Conservation (phyloP, 2,113 vertebrate species). For the Mesembrinibis cayennensis region DNA sequence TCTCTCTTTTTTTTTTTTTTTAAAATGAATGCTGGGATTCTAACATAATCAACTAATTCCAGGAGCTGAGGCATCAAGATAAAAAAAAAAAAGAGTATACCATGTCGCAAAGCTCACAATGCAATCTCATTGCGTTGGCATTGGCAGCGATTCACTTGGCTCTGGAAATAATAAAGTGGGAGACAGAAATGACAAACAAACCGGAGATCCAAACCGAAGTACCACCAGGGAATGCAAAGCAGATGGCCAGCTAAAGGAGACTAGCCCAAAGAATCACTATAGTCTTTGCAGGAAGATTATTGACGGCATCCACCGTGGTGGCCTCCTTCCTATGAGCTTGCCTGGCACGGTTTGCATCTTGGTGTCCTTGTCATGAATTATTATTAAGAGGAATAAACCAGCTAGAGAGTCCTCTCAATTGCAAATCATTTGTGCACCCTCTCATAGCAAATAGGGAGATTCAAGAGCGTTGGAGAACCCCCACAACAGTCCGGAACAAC, state of each 20-base stretch:
- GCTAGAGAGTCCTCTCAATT: background rate
- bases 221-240: slow-evolving; percentile 61
- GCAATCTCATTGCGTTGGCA: slow-evolving; percentile 62
- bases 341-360: background rate
- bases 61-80: slow-evolving; percentile 54
- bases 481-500: background rate
- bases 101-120: slow-evolving; percentile 50
- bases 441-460: background rate
- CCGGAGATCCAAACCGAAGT: slow-evolving; percentile 33
- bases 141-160: slow-evolving; percentile 61
- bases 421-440: background rate
- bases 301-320: background rate
- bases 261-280: slow-evolving; percentile 13
- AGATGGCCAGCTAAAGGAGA: slow-evolving; percentile 37
- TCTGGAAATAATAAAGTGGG: slow-evolving; percentile 64
- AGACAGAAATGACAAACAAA: slow-evolving; percentile 66
- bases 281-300: background rate
- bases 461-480: background rate
- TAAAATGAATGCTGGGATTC: slow-evolving; percentile 18
- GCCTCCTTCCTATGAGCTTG: background rate
- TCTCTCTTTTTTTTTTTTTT: background rate
- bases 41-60: slow-evolving; percentile 47
- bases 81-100: slow-evolving; percentile 33
- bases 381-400: background rate
- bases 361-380: background rate